Evolutionary conservation across 1,140 invertebrate genomes (phyloP).

Genomic region (Mya arenaria): DNA sequence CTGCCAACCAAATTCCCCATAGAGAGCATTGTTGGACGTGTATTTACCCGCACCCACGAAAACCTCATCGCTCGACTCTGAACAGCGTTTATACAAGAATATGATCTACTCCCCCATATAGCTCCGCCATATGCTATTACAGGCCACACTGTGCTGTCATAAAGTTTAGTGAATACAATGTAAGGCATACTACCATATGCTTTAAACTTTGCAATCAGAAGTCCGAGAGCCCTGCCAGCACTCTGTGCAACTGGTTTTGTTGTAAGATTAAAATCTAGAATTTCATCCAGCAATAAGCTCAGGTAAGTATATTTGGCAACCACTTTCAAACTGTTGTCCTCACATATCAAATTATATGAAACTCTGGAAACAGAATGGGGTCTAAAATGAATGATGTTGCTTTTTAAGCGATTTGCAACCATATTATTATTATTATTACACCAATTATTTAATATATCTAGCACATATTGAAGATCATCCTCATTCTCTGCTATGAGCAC

Average conservation of each 20-base stretch:
- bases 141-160: slow-evolving; percentile 7
- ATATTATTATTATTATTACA: slow-evolving; percentile 11
- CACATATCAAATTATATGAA: background rate
- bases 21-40: background rate
- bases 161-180: background rate
- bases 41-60: slow-evolving; percentile 1
- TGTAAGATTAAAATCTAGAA: background rate
- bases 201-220: slow-evolving; percentile 35
- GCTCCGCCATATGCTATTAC: slow-evolving; percentile 5
- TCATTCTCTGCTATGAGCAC: slow-evolving; percentile 10
- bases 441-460: background rate
- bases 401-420: slow-evolving; percentile 12
- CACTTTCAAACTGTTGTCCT: background rate
- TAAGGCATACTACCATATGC: slow-evolving; percentile 5
- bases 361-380: background rate
- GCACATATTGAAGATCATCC: background rate
- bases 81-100: slow-evolving; percentile 3
- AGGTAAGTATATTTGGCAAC: slow-evolving; percentile 34
- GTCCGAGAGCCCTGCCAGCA: slow-evolving; percentile 18
- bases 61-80: slow-evolving; percentile 4
- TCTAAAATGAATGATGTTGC: background rate
- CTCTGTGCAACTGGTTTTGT: slow-evolving; percentile 21
- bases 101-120: slow-evolving; percentile 3
- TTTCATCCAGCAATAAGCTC: slow-evolving; percentile 10
- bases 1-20: slow-evolving; percentile 9